Base-by-base conservation (phyloP, 2,113 vertebrate genomes). In the Pyrgilauda ruficollis region DNA sequence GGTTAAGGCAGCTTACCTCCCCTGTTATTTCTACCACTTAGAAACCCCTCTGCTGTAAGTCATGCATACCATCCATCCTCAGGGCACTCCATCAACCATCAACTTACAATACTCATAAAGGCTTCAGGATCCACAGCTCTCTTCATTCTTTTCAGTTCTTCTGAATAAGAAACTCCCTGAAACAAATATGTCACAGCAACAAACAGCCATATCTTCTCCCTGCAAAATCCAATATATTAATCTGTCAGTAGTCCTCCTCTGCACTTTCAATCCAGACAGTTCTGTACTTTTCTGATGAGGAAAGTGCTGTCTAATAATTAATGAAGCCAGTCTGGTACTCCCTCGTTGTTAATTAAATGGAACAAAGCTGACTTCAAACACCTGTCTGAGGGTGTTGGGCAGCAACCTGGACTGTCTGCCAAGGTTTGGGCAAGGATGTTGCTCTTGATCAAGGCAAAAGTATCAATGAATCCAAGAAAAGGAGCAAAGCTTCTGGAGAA, bases 191-290 rank as follows among this genome's bases (percentile, higher is more conserved):
- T 56, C 46, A 91, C 69, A 73, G 70, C 87, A 64, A 76, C 53
- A 79, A 87, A 28, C 23, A 87, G 62, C 87, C 84, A 53, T 81
- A 93, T 92, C 91, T 96, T 96, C 89, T 89, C 61, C 44, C 91
- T 96, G 76, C 46, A 78, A 87, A 78, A 84, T 81, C 23, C 23
- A 81, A 9, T 16, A 17, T 28, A 46, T 66, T 52, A 1, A 24
- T 49, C 39, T 63, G 26, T 84, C 15, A 75, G 35, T 33, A 67
- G 35, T 43, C 28, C 33, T 77, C 26, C 35, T 75, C 84, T 59
- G 50, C 39, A 16, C 13, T 59, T 63, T 21, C 30, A 53, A 67
- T 37, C 35, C 47, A 78, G 74, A 33, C 7, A 55, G 16, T 75
- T 82, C 66, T 53, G 17, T 46, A 13, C 20, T 82, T 85, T 81